Evolutionary conservation across 1,140 invertebrate species (phyloP).

Genomic region (Ips typographus): DNA sequence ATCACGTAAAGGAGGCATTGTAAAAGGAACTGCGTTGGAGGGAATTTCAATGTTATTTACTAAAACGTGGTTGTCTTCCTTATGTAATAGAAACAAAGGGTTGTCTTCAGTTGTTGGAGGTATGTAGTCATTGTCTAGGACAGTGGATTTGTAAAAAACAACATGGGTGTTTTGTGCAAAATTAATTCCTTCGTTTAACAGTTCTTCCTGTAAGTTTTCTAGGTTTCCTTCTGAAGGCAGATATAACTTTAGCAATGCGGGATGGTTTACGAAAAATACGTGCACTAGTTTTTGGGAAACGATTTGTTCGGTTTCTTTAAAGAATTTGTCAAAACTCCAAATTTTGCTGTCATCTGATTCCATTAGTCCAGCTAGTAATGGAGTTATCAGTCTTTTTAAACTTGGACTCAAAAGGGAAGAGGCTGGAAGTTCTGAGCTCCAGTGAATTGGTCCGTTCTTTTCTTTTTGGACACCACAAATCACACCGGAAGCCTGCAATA

Average conservation of each 20-base stretch:
- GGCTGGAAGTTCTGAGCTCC: not conserved
- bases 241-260: not conserved
- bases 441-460: not conserved
- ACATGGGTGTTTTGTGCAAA: too few species aligned
- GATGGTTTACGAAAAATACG: not conserved
- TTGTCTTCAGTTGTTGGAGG: not conserved
- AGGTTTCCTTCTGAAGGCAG: not conserved
- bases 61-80: not conserved
- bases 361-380: slow-evolving; percentile 6
- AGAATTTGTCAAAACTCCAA: slow-evolving; percentile 17
- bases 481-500: not conserved
- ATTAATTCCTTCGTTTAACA: too few species aligned
- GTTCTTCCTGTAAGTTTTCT: not conserved
- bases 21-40: not conserved
- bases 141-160: too few species aligned
- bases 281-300: slow-evolving; percentile 6
- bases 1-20: not conserved
- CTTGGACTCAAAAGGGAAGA: slow-evolving; percentile 6
- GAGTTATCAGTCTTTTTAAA: slow-evolving; percentile 5
- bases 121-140: too few species aligned
- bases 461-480: slow-evolving; percentile 10
- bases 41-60: not conserved
- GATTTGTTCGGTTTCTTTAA: not conserved
- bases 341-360: slow-evolving; percentile 7
- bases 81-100: not conserved